Conservation (phyloP, 2,797 vertebrate genomes). For the Atherinosoma microstoma region DNA sequence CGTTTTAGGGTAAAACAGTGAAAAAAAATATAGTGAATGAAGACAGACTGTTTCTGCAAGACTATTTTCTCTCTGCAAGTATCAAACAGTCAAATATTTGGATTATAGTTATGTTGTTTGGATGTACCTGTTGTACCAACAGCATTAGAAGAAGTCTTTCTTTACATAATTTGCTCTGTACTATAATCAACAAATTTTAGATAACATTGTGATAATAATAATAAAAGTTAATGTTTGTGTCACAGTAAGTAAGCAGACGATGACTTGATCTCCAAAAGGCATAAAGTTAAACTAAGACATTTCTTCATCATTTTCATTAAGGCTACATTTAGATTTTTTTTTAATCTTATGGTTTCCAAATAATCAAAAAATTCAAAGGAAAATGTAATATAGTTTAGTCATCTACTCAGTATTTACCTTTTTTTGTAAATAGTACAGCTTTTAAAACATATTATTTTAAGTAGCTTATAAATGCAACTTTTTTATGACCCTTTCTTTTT, state of each 20-base stretch:
- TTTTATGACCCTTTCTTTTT: too few relatives aligned
- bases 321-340: not conserved
- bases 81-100: too few relatives aligned
- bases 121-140: not conserved
- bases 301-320: not conserved
- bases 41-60: not conserved
- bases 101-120: not conserved
- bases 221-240: too few relatives aligned
- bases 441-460: too few relatives aligned
- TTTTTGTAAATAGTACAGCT: too few relatives aligned
- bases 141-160: not conserved
- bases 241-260: too few relatives aligned
- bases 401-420: not conserved
- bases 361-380: not conserved
- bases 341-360: not conserved
- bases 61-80: not conserved
- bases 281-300: not conserved
- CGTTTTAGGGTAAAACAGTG: slow-evolving; percentile 19
- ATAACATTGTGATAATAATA: not conserved
- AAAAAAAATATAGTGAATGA: slow-evolving; percentile 4
- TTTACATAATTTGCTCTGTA: not conserved
- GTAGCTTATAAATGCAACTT: not conserved
- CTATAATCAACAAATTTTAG: not conserved
- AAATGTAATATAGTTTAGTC: not conserved
- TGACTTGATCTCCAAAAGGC: too few relatives aligned